These are phyloP conservation scores for Hoplostethus mediterraneus DNA, from an alignment of 2,797 vertebrate genomes.

Conservation along the genomic window DNA sequence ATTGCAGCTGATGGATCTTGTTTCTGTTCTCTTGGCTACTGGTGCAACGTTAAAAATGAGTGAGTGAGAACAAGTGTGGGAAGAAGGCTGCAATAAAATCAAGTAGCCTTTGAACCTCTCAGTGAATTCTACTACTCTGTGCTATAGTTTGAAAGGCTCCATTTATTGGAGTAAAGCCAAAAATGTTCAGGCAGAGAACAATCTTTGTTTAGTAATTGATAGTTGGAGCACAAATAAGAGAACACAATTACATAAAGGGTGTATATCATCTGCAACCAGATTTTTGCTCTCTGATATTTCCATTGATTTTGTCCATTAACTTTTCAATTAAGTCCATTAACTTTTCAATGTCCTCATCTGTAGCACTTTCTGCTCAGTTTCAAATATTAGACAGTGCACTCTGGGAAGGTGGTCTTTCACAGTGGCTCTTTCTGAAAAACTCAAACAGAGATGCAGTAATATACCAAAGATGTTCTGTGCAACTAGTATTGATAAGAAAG, in stretches of 20 bases:
- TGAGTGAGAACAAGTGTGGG: neutral
- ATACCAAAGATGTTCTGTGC: neutral
- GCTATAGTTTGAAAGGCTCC: slow-evolving; percentile 14
- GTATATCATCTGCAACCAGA: slow-evolving; percentile 36
- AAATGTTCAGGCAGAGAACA: slow-evolving; percentile 22
- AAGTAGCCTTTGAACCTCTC: neutral
- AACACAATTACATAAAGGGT: slow-evolving; percentile 44
- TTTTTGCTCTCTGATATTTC: slow-evolving; percentile 35
- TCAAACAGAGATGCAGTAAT: neutral
- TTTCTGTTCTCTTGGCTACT: slow-evolving; percentile 10
- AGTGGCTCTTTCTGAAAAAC: slow-evolving; percentile 4
- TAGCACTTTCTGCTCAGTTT: slow-evolving; percentile 27
- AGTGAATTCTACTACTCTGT: neutral
- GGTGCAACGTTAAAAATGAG: neutral
- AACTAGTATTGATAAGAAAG: neutral
- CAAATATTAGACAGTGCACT: slow-evolving; percentile 20
- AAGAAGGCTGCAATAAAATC: slow-evolving; percentile 18
- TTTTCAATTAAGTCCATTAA: slow-evolving; percentile 19
- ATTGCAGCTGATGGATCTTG: neutral
- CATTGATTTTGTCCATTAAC: slow-evolving; percentile 41
- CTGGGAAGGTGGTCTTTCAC: slow-evolving; percentile 2
- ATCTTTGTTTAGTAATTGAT: slow-evolving; percentile 42
- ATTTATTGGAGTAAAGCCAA: slow-evolving; percentile 17
- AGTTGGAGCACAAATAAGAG: slow-evolving; percentile 18
- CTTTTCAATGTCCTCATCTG: slow-evolving; percentile 19